Conservation (phyloP, 2,797 vertebrate genomes). For the Vireo griseus region DNA sequence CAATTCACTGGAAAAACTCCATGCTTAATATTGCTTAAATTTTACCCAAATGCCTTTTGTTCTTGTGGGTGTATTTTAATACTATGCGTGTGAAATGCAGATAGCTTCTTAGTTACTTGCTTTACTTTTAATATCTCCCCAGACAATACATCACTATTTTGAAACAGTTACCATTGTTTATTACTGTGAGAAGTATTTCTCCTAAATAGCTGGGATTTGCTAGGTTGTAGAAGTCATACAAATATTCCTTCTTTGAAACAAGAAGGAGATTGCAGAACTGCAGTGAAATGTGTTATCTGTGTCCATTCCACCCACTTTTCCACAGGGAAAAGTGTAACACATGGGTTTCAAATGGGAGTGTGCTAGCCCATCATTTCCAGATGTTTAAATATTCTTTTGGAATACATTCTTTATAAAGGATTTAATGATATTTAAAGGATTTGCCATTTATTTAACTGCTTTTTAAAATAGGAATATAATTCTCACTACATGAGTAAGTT, state of each 20-base stretch:
- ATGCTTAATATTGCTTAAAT: conserved; percentile 46
- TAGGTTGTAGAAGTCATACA: neutral
- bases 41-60: conserved; percentile 40
- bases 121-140: conserved; percentile 24
- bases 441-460: neutral
- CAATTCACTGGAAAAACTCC: conserved; percentile 22
- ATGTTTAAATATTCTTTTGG: neutral
- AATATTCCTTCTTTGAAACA: neutral
- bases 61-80: conserved; percentile 40
- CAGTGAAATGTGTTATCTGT: neutral
- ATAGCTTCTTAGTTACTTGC: conserved; percentile 34
- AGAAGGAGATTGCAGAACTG: neutral
- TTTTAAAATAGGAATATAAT: neutral
- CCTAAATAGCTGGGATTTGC: neutral
- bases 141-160: neutral
- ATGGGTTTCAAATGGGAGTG: neutral
- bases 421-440: neutral
- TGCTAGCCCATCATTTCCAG: neutral
- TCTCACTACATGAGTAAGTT: neutral
- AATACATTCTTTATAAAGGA: neutral
- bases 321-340: neutral
- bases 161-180: neutral
- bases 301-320: neutral
- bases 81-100: neutral
- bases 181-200: neutral